Base-by-base conservation (phyloP, 1,140 invertebrate species). In the Lithobius niger region DNA sequence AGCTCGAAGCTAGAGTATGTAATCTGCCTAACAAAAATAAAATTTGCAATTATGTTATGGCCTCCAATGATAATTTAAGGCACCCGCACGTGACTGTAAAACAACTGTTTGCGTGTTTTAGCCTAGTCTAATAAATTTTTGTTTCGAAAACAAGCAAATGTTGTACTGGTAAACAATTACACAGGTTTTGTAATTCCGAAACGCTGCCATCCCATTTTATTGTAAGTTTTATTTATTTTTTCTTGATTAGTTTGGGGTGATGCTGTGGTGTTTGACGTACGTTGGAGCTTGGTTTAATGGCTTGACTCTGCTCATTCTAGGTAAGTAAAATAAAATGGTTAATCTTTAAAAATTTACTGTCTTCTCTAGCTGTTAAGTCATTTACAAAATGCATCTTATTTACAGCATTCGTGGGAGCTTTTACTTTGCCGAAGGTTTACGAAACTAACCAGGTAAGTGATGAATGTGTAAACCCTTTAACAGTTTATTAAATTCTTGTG, bases 201-300 rank as follows among this genome's bases (percentile, higher is more conserved):
- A n/a, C n/a, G n/a, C n/a, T n/a, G n/a, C n/a, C n/a, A n/a, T n/a
- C n/a, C n/a, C n/a, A n/a, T n/a, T n/a, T n/a, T n/a, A n/a, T n/a
- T n/a, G n/a, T n/a, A n/a, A n/a, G n/a, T n/a, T n/a, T n/a, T n/a
- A n/a, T n/a, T n/a, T n/a, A n/a, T n/a, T n/a, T n/a, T n/a, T n/a
- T n/a, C n/a, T n/a, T n/a, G n/a, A n/a, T n/a, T n/a, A 96, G 78
- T 97, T 97, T 73, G 88, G 82, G 62, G 79, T 93, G 58, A 73
- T 91, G 59, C 76, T 97, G 64, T 97, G 93, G 91, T 84, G 84
- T 65, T 77, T 97, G 67, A 97, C 94, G 26, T 97, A 97, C 70
- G 77, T 97, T 63, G 94, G 94, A 62, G 82, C 89, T 62, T 95
- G 89, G 87, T 97, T 98, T 78, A 97, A 97, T 75, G 93, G 93